These are phyloP conservation scores for Drosophila ezoana DNA, from an alignment of 2,888 invertebrate genomes.

Conservation along the genomic window DNA sequence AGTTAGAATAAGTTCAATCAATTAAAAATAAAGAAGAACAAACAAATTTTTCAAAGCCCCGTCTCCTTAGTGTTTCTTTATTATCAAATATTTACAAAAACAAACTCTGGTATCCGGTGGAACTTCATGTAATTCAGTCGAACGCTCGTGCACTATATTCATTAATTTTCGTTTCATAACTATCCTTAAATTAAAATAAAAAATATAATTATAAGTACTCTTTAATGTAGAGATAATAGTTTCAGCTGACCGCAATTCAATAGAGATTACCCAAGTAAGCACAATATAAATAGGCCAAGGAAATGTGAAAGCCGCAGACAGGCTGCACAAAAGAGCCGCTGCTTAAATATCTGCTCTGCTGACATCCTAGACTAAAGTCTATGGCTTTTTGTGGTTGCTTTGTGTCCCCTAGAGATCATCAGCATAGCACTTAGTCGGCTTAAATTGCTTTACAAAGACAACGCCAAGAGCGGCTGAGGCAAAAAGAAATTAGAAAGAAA, in stretches of 20 bases:
- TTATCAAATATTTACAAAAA: too few relatives aligned
- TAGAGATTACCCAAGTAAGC: not conserved
- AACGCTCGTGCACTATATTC: not conserved
- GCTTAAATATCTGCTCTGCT: not conserved
- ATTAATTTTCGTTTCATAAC: not conserved
- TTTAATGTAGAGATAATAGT: not conserved
- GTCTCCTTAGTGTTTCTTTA: too few relatives aligned
- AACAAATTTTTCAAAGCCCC: too few relatives aligned
- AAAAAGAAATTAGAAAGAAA: slow-evolving; percentile 32
- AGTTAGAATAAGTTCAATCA: too few relatives aligned
- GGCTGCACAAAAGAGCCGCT: slow-evolving; percentile 1
- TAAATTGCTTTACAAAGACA: slow-evolving; percentile 60
- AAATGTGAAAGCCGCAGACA: slow-evolving; percentile 8
- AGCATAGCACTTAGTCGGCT: slow-evolving; percentile 63
- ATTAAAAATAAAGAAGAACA: too few relatives aligned
- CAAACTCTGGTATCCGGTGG: too few relatives aligned
- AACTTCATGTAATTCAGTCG: too few relatives aligned
- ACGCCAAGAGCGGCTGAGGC: slow-evolving; percentile 23
- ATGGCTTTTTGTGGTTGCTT: slow-evolving; percentile 6
- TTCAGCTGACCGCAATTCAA: slow-evolving; percentile 3
- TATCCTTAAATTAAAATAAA: not conserved
- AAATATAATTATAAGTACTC: not conserved
- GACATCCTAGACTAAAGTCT: not conserved
- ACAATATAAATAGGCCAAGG: not conserved
- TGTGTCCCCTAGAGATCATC: slow-evolving; percentile 26